Percentiles rank a stretch among this genome's conserved stretches.
phyloP scores from a whole-genome alignment of 2,888 invertebrate genomes.

The Drosophila infuscata region DNA sequence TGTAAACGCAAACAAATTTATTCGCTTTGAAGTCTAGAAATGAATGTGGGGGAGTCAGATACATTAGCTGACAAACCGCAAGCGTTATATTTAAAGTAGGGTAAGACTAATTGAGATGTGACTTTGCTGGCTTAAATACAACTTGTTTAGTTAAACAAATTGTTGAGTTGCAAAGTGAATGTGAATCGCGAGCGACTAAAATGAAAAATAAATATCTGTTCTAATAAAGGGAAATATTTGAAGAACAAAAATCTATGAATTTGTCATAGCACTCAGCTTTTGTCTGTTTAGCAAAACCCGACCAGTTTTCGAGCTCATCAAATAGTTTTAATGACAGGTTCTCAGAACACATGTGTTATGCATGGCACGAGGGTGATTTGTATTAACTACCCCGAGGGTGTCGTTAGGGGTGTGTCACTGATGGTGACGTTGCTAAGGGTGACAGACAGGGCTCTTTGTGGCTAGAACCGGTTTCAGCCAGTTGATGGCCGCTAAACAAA shows the following conservation, averaged over 20 bases:
- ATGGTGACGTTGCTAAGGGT: slow-evolving; percentile 38
- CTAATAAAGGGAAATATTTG: neutral
- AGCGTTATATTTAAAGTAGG: slow-evolving; percentile 25
- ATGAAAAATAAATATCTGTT: neutral
- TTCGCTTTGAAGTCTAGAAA: slow-evolving; percentile 47
- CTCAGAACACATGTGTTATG: neutral
- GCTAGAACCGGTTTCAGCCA: slow-evolving; percentile 62
- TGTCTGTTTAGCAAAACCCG: slow-evolving; percentile 12
- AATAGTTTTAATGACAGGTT: slow-evolving; percentile 9
- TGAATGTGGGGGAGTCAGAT: slow-evolving; percentile 15
- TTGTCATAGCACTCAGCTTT: slow-evolving; percentile 47
- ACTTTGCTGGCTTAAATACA: neutral
- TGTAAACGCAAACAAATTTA: slow-evolving; percentile 57
- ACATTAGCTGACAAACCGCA: slow-evolving; percentile 27
- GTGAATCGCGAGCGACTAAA: neutral
- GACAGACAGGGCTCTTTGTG: slow-evolving; percentile 14
- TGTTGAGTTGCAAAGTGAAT: neutral
- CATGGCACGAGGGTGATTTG: slow-evolving; percentile 42
- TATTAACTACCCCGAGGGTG: slow-evolving; percentile 27
- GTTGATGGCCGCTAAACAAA: slow-evolving; percentile 54
- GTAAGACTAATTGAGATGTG: slow-evolving; percentile 27
- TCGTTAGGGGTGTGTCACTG: slow-evolving; percentile 20
- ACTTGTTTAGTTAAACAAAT: slow-evolving; percentile 1
- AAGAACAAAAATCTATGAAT: neutral
- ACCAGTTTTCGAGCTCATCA: slow-evolving; percentile 1